phyloP scores from a whole-genome alignment of 2,113 vertebrate genomes.

The Bubalus kerabau region DNA sequence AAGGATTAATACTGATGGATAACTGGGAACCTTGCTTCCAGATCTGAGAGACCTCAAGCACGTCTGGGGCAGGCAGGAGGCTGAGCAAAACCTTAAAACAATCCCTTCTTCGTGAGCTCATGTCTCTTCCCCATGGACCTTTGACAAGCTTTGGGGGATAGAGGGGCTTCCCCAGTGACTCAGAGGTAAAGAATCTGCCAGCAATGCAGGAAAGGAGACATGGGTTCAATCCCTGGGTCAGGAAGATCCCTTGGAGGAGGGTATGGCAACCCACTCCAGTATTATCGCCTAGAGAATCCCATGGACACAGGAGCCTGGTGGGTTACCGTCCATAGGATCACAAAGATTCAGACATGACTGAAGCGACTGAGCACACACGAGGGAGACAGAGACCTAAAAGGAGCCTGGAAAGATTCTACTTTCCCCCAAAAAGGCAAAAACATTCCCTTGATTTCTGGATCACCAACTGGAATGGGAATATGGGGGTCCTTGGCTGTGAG shows the following conservation, averaged over 20 bases:
- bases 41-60: not conserved
- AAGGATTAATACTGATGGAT: not conserved
- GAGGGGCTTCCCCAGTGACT: not conserved
- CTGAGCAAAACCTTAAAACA: not conserved
- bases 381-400: not conserved
- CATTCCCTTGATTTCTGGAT: not conserved
- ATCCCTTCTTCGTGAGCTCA: not conserved
- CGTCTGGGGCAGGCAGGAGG: fast-evolving
- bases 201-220: not conserved
- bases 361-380: not conserved
- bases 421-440: not conserved
- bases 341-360: not conserved
- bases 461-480: not conserved
- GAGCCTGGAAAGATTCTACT: not conserved
- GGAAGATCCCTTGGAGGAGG: not conserved
- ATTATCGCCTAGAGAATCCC: not conserved
- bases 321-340: not conserved
- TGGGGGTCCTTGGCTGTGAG: not conserved
- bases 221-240: not conserved
- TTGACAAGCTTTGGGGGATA: not conserved
- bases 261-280: not conserved
- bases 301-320: not conserved
- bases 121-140: not conserved
- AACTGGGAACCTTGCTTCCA: not conserved
- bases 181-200: not conserved